Evolutionary conservation across 2,797 vertebrate genomes (phyloP).

Genomic region (Odontamblyopus rebecca): DNA sequence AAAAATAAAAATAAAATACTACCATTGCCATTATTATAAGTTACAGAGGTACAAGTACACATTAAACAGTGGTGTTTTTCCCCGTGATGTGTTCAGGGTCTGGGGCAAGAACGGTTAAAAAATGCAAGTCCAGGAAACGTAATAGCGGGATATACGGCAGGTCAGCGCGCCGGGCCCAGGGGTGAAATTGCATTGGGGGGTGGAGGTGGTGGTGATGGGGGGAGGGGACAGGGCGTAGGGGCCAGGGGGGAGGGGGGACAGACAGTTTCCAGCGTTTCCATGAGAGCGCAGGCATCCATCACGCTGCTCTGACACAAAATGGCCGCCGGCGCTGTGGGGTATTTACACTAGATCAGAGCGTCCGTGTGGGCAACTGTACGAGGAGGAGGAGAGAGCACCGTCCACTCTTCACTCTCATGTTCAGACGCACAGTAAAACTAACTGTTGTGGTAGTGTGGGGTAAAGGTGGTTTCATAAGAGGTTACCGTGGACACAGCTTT

Average conservation of each 20-base stretch:
- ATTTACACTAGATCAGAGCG: conserved; percentile 46
- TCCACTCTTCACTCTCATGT: too few species aligned
- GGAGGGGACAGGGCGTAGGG: background rate
- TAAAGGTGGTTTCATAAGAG: too few species aligned
- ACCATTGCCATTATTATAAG: too few species aligned
- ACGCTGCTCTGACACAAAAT: conserved; percentile 33
- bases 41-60: conserved; percentile 61
- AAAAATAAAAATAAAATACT: too few species aligned
- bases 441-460: too few species aligned
- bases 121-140: conserved; percentile 62
- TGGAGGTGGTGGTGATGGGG: conserved; percentile 11
- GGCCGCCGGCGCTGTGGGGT: conserved; percentile 23
- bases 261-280: conserved; percentile 13
- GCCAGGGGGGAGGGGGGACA: conserved; percentile 29
- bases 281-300: conserved; percentile 23
- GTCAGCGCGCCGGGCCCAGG: conserved; percentile 67
- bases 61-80: conserved; percentile 45
- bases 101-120: conserved; percentile 53
- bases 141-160: conserved; percentile 70
- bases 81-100: conserved; percentile 47
- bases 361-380: conserved; percentile 22
- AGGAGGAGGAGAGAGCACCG: background rate
- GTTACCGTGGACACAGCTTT: too few species aligned
- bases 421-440: too few species aligned
- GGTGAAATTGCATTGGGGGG: conserved; percentile 64